Conservation (phyloP, 35 echinoderm and acorn worm species). For the Acanthaster planci region DNA sequence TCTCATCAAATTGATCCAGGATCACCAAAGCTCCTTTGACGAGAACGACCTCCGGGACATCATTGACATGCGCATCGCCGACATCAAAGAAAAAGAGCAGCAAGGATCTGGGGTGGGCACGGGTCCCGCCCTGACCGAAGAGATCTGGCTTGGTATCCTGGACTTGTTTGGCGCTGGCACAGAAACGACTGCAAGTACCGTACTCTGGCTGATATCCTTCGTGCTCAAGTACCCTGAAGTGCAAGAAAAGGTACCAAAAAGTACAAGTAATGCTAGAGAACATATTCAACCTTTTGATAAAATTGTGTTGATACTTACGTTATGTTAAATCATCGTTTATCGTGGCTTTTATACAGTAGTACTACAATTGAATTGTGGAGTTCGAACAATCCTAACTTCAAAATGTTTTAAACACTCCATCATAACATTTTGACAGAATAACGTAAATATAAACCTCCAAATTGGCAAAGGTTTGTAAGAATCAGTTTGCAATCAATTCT, state of each 20-base stretch:
- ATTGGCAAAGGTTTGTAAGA: too few relatives aligned
- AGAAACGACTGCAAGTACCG: conserved; percentile 57
- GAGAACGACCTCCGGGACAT: conserved; percentile 2
- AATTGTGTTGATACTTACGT: too few relatives aligned
- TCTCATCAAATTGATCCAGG: not conserved
- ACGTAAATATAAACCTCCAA: too few relatives aligned
- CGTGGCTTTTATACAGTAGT: too few relatives aligned
- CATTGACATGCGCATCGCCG: conserved; percentile 30
- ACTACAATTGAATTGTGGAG: too few relatives aligned
- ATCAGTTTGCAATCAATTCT: too few relatives aligned
- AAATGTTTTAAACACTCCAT: too few relatives aligned
- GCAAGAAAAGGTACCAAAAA: conserved; percentile 64
- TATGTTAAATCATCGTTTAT: not conserved
- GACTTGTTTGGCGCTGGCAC: conserved; percentile 68
- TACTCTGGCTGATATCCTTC: conserved; percentile 47
- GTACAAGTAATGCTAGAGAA: not conserved
- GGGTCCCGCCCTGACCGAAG: not conserved
- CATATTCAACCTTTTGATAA: too few relatives aligned
- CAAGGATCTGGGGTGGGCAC: too few relatives aligned
- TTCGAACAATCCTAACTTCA: too few relatives aligned
- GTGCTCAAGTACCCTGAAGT: conserved; percentile 45
- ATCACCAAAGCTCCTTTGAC: conserved; percentile 3
- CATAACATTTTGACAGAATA: too few relatives aligned
- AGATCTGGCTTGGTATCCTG: conserved; percentile 25
- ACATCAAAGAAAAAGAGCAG: not conserved